A percentile compares a stretch with the other conserved stretches of the same genome.
phyloP scores from a whole-genome alignment of 2,797 vertebrate species.

The Liasis olivaceus region DNA sequence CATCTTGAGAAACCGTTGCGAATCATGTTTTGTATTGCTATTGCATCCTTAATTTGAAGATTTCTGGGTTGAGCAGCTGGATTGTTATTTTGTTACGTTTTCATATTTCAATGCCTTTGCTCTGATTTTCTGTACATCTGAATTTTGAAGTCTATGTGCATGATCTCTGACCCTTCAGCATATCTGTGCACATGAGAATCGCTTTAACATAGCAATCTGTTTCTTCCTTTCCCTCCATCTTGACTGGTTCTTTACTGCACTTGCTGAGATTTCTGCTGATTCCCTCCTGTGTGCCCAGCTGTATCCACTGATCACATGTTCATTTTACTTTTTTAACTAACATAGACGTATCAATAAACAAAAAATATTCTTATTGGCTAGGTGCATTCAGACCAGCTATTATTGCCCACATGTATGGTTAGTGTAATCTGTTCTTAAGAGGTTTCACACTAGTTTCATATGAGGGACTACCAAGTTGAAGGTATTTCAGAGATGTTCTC shows the following conservation, averaged over 20 bases:
- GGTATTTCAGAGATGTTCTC: neutral
- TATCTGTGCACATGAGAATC: neutral
- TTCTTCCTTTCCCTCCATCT: neutral
- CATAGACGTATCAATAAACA: neutral
- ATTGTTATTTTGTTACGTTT: neutral
- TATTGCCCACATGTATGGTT: neutral
- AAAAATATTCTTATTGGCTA: neutral
- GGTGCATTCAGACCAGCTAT: neutral
- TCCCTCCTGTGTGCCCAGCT: neutral
- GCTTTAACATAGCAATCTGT: neutral
- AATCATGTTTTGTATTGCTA: neutral
- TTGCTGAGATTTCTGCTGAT: neutral
- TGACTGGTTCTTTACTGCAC: neutral
- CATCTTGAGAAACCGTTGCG: constrained; percentile 21
- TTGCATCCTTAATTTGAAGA: neutral
- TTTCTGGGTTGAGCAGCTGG: neutral
- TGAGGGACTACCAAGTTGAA: neutral
- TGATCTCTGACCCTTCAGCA: neutral
- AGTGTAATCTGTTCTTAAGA: neutral
- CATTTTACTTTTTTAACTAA: neutral
- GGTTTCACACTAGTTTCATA: neutral
- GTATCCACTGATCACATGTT: neutral
- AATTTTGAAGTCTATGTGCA: neutral
- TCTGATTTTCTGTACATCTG: neutral
- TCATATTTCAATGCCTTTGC: neutral